Evolutionary conservation across 2,113 vertebrate genomes (phyloP), one percentile per base, ranked within the genome.

Genomic region (Casuarius casuarius): DNA sequence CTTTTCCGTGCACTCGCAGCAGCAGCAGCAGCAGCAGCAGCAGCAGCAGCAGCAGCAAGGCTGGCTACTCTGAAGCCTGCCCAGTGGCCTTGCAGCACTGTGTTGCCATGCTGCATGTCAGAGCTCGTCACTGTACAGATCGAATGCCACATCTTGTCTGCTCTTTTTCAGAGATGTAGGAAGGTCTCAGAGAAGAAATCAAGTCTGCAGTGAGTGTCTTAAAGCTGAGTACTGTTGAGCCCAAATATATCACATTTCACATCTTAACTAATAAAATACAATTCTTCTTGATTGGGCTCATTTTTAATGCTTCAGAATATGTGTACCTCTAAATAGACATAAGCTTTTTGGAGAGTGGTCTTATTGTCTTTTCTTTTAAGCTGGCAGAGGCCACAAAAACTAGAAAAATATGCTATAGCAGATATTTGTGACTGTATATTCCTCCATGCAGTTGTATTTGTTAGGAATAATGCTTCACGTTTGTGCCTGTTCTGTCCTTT

Each of bases 251-350:
- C 75, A 65, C 84, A 92, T 81, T 71, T 85, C 58, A 73, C 38
- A 75, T 70, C 87, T 59, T 92, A 76, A 87, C 80, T 91, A 89
- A 86, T 54, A 95, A 88, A 97, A 70, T 83, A 94, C 88, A 84
- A 68, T 25, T 95, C 1, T 20, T 76, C 61, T 61, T 40, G 65
- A 61, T 92, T 88, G 70, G 46, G 80, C 38, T 92, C 62, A 38
- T 2, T 63, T 81, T 93, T 91, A 78, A 42, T 56, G 54, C 62
- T 94, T 66, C 87, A 78, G 52, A 96, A 91, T 74, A 13, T 33
- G 16, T 12, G 38, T 74, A 67, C 23, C 49, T 21, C 12, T 29
- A n/a, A 9, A 62, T 8, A 61, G 66, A 19, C 2, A 7, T 28
- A 40, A 3, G 1, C 26, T 28, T 73, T 83, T 91, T 68, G 89